These are phyloP conservation scores for Eriocheir sinensis DNA, from an alignment of 1,140 invertebrate genomes.

Conservation along the genomic window DNA sequence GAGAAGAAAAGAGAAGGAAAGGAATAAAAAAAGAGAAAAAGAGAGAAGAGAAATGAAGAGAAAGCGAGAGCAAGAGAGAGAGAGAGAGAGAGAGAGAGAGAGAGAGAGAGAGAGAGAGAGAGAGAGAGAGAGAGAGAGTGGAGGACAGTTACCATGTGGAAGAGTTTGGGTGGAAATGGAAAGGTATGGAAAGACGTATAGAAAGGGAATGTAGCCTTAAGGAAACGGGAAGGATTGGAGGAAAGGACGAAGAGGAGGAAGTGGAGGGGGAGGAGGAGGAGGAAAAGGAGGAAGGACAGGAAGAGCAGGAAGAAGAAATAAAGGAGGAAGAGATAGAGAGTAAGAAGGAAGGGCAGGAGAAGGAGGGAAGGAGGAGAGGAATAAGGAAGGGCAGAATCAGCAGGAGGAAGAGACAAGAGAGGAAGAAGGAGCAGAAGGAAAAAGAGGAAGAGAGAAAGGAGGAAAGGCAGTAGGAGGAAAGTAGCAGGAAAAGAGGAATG, in stretches of 20 bases:
- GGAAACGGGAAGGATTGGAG: neutral
- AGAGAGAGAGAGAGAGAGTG: slow-evolving; percentile 51
- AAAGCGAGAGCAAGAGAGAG: neutral
- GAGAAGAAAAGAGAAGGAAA: neutral
- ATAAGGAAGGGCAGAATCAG: no score
- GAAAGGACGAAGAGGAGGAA: neutral
- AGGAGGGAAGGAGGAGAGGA: no score
- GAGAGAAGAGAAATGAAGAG: neutral
- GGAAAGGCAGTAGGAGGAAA: no score
- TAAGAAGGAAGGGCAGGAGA: no score
- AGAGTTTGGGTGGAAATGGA: neutral
- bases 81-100: neutral
- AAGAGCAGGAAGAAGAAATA: no score
- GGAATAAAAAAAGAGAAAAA: neutral
- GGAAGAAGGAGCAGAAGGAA: no score
- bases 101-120: slow-evolving; percentile 38
- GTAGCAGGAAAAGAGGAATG: no score
- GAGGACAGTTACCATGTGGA: neutral
- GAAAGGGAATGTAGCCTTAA: neutral
- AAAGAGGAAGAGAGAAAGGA: no score
- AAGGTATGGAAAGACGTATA: neutral
- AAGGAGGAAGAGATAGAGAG: no score
- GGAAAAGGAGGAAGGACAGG: no score
- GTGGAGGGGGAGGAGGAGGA: neutral
- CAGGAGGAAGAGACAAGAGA: no score